phyloP scores from a whole-genome alignment of 2,888 invertebrate genomes.

The Diloba caeruleocephala region DNA sequence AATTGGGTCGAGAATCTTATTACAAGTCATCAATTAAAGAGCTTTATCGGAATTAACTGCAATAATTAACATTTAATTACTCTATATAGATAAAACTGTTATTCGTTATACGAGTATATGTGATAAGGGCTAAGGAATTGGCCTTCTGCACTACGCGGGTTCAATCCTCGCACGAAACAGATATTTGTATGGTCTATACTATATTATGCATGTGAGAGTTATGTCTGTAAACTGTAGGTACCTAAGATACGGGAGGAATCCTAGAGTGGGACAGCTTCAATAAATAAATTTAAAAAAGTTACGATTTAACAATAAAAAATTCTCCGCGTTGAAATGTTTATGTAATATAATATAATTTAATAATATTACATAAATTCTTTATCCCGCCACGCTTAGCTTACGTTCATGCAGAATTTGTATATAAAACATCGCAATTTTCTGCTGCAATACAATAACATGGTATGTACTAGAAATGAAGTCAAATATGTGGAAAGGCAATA shows the following conservation, averaged over 20 bases:
- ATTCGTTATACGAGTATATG: conserved; percentile 1
- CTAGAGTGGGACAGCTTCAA: too few relatives aligned
- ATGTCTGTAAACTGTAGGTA: too few relatives aligned
- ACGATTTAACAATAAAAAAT: neutral
- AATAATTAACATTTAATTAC: conserved; percentile 5
- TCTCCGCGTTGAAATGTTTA: neutral
- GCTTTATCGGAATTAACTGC: neutral
- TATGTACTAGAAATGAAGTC: conserved; percentile 6
- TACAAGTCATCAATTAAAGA: neutral
- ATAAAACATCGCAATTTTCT: neutral
- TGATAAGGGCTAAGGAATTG: too few relatives aligned
- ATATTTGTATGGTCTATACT: too few relatives aligned
- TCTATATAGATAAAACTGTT: conserved; percentile 1
- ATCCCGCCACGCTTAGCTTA: conserved; percentile 5
- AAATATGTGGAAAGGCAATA: conserved; percentile 1
- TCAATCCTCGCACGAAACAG: too few relatives aligned
- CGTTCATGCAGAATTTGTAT: conserved; percentile 6
- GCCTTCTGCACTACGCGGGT: too few relatives aligned
- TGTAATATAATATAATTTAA: conserved; percentile 8
- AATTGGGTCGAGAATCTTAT: conserved; percentile 14
- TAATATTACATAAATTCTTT: conserved; percentile 11
- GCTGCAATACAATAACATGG: neutral
- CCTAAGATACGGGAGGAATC: too few relatives aligned
- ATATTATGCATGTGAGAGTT: too few relatives aligned
- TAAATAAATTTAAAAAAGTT: conserved; percentile 1